A percentile compares a stretch with the other conserved stretches of the same genome.
Conservation (phyloP, 2,888 invertebrate species). For the Diadegma fenestrale region DNA sequence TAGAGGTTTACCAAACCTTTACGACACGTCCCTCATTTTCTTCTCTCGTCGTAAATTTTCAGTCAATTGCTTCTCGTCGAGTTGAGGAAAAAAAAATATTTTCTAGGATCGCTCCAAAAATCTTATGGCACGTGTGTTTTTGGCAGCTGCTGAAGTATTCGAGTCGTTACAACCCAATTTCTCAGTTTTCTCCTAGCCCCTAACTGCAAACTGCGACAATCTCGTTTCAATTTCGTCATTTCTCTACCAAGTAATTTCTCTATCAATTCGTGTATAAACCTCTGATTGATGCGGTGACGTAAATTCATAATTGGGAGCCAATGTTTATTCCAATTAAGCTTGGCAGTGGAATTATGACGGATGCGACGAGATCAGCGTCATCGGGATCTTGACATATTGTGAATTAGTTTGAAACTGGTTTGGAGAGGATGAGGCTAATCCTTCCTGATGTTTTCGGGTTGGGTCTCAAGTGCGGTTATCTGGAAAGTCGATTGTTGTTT, state of each 20-base stretch:
- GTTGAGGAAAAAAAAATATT: not conserved
- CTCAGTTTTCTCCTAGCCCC: not conserved
- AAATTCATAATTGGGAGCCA: not conserved
- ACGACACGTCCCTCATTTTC: not conserved
- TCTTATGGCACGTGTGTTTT: not conserved
- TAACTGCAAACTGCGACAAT: not conserved
- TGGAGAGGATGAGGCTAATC: not conserved
- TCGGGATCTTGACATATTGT: not conserved
- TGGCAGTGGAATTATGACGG: not conserved
- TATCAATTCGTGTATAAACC: not conserved
- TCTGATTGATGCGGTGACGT: not conserved
- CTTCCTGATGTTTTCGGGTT: not conserved
- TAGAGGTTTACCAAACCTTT: not conserved
- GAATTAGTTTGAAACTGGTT: not conserved
- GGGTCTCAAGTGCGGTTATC: not conserved
- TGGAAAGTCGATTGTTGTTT: not conserved
- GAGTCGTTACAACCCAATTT: not conserved
- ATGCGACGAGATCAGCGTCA: not conserved
- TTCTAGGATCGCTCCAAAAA: not conserved
- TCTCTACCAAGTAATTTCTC: not conserved
- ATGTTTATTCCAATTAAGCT: not conserved
- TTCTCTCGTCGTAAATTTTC: not conserved
- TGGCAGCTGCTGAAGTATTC: not conserved
- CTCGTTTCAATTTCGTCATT: not conserved
- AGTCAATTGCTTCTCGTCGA: not conserved